Base-by-base conservation (phyloP, 2,797 vertebrate genomes). In the Sternotherus odoratus region DNA sequence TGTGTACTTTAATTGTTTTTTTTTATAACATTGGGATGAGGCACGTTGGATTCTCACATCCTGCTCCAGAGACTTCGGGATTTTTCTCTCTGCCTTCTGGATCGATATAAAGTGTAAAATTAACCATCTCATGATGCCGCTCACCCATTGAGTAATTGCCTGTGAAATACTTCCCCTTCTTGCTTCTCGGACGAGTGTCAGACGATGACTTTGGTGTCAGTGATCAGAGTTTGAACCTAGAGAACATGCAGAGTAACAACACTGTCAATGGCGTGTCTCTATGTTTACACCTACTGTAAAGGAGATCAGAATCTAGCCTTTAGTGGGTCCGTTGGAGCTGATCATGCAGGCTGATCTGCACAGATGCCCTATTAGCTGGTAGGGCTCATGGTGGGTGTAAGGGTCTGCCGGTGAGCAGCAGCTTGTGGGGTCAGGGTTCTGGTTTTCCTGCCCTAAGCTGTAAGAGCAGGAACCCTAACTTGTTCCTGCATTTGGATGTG, bases 361-460 rank as follows among this genome's bases (percentile, higher is more conserved):
- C 5, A 1, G 10, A 56, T 43, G 36, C 77, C 74, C 51, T 0
- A 0, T 11, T 46, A 12, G 13, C 43, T 74, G 13, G 39, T 74
- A 28, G 39, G 69, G 12, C 39, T 15, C 39, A 1, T 43, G 13
- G 72, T 43, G 72, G 26, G 5, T 15, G 24, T 74, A 74, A 74
- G 26, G 23, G 24, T 46, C 72, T 43, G 43, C 24, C 2, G 6
- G 43, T 74, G 72, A 74, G 24, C 10, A 0, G 3, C 0, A 3
- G 56, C 82, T 39, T 4, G 12, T 21, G 86, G 60, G 88, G 56
- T 82, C 5, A 0, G 39, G 1, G 80, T 82, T 48, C 33, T 36
- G 51, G 1, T 7, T 30, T 75, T 8, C 2, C 54, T 1, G 1
- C 12, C 26, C 24, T 57, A 0, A 2, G 1, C 54, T 1, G 11